Evolutionary conservation across 2,888 invertebrate genomes (phyloP).

Genomic region (Eilema depressum): DNA sequence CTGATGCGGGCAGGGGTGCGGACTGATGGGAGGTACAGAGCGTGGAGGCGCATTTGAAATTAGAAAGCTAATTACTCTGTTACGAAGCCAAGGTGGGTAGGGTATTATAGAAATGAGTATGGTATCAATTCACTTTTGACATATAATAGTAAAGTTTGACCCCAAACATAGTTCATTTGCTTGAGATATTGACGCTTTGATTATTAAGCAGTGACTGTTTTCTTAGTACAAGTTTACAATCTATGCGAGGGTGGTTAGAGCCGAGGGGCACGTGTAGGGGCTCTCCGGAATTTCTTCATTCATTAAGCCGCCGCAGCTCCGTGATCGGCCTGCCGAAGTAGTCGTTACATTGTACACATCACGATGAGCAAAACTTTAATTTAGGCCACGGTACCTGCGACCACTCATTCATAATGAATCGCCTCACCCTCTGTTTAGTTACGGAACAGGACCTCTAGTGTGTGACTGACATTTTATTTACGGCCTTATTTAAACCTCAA

Average conservation of each 20-base stretch:
- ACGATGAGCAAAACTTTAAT: conserved; percentile 82
- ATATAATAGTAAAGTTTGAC: not conserved
- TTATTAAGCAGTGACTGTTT: conserved; percentile 55
- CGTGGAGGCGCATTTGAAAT: conserved; percentile 79
- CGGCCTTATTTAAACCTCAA: conserved; percentile 55
- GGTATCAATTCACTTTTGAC: not conserved
- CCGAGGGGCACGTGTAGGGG: conserved; percentile 71
- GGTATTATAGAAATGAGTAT: conserved; percentile 23
- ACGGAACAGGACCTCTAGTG: conserved; percentile 61
- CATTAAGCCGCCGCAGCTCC: conserved; percentile 78
- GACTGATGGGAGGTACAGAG: conserved; percentile 77
- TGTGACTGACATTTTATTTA: conserved; percentile 78
- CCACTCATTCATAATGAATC: conserved; percentile 79
- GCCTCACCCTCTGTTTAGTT: conserved; percentile 77
- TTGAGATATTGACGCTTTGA: conserved; percentile 63
- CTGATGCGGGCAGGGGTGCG: conserved; percentile 78
- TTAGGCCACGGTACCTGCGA: conserved; percentile 76
- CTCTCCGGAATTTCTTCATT: conserved; percentile 81
- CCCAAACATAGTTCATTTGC: not conserved
- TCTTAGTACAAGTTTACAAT: conserved; percentile 67
- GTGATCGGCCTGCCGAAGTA: conserved; percentile 79
- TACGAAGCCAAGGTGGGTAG: conserved; percentile 61
- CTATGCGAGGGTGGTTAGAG: conserved; percentile 65
- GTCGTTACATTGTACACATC: conserved; percentile 71
- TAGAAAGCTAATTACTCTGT: conserved; percentile 82